Conservation (phyloP, 2,888 invertebrate genomes). For the Clanis bilineata region DNA sequence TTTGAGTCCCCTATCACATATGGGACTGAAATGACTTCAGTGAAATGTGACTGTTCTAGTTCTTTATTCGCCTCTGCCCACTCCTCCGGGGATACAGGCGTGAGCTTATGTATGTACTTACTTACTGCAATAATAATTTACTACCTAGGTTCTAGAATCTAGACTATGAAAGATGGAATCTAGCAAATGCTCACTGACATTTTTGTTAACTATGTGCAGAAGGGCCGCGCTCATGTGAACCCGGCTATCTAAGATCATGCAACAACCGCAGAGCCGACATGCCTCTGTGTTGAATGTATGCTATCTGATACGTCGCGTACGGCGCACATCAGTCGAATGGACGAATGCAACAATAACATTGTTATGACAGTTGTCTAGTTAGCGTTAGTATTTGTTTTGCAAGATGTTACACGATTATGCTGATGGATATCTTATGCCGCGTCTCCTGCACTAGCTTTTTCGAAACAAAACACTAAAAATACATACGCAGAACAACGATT, state of each 20-base stretch:
- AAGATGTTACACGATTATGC: conserved; percentile 24
- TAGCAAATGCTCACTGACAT: background rate
- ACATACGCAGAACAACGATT: too few relatives aligned
- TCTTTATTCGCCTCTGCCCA: too few relatives aligned
- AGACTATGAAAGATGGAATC: background rate
- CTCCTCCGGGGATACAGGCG: too few relatives aligned
- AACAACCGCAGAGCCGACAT: conserved; percentile 18
- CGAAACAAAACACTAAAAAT: too few relatives aligned
- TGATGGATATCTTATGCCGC: background rate
- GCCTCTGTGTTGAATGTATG: conserved; percentile 16
- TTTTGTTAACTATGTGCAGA: background rate
- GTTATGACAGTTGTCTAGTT: conserved; percentile 39
- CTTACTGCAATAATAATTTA: too few relatives aligned
- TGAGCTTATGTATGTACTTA: too few relatives aligned
- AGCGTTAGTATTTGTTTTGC: conserved; percentile 34
- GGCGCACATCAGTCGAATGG: conserved; percentile 24
- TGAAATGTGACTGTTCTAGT: too few relatives aligned
- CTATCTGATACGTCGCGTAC: conserved; percentile 21
- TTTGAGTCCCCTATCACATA: too few relatives aligned
- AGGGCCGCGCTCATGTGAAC: conserved; percentile 12
- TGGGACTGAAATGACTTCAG: too few relatives aligned
- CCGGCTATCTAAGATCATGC: conserved; percentile 21
- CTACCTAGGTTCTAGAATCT: background rate
- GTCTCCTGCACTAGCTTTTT: too few relatives aligned
- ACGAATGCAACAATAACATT: conserved; percentile 36